phyloP scores from a whole-genome alignment of 1,140 invertebrate species.

The Acromyrmex charruanus region DNA sequence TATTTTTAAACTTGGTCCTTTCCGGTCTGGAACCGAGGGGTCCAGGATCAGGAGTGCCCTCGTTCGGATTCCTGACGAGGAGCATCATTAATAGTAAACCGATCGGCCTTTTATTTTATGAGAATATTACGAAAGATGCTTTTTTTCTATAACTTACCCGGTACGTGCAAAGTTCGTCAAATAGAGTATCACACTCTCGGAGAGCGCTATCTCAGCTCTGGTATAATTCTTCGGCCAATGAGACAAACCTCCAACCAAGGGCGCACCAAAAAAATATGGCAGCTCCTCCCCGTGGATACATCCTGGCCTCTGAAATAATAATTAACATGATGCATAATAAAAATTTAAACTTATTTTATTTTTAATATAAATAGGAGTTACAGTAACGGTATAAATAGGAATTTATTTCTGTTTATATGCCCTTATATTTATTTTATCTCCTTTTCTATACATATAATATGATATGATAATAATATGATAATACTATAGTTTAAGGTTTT shows the following conservation, averaged over 20 bases:
- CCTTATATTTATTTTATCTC: not conserved
- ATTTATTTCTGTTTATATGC: constrained; percentile 5
- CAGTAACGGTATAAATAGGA: not conserved
- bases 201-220: constrained; percentile 94
- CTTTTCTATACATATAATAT: not conserved
- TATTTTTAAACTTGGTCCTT: constrained; percentile 92
- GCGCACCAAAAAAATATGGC: constrained; percentile 95
- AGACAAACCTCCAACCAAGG: constrained; percentile 92
- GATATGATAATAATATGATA: not conserved
- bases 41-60: constrained; percentile 89
- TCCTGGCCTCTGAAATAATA: constrained; percentile 90
- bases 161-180: constrained; percentile 98
- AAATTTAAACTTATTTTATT: not conserved
- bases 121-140: not conserved
- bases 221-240: constrained; percentile 96
- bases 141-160: constrained; percentile 91
- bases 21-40: constrained; percentile 91
- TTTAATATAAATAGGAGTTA: not conserved
- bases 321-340: not conserved
- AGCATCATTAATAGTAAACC: constrained; percentile 16
- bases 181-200: constrained; percentile 97
- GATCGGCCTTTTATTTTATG: constrained; percentile 19
- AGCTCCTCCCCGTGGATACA: constrained; percentile 97
- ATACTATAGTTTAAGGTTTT: no score
- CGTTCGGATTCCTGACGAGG: constrained; percentile 94